Base-by-base conservation (phyloP, 1,140 invertebrate species). In the Monochamus saltuarius region DNA sequence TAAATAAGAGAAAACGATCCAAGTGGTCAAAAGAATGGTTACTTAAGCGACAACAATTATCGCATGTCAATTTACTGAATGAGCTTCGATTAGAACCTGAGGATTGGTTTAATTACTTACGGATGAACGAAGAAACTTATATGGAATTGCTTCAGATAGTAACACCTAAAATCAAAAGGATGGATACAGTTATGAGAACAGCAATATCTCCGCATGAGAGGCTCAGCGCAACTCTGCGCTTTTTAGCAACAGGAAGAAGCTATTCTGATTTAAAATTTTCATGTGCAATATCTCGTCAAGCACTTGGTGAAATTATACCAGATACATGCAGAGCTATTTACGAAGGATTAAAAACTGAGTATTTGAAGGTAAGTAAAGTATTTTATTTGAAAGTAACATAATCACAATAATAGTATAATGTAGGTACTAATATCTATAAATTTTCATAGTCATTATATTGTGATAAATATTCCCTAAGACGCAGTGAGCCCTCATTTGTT, bases 121-220 rank as follows among this genome's bases (percentile, higher is more conserved):
- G 57, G 14, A 67, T 67, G 43, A 51, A 65, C 56, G 60, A 66
- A 52, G 62, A 67, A 61, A 61, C 51, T 36, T 69, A 72, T 56
- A 38, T 67, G 13, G 58, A 69, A 61, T 42, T 71, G 54, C 58
- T 71, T 35, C 35, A 39, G 61, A 43, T 68, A 42, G 51, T 73
- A 58, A 70, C 69, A 61, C 69, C 67, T 10, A 42, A 59, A 55
- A 70, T 71, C 46, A n/a, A 70, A 58, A 71, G 59, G 56, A 45
- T 64, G 59, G 56, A 71, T 52, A 72, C 65, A 47, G 61, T 64
- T 64, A 68, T 71, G 69, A 64, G 69, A 64, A 68, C 57, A 38
- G 47, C 46, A 50, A 68, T 66, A 53, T 63, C 67, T 47, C 47
- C 69, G 7, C 62, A 69, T 47, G 65, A 69, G 53, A 69, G 67